Evolutionary conservation across 2,888 invertebrate species (phyloP), one percentile per base, ranked within the genome.

Genomic region (Carabus problematicus): DNA sequence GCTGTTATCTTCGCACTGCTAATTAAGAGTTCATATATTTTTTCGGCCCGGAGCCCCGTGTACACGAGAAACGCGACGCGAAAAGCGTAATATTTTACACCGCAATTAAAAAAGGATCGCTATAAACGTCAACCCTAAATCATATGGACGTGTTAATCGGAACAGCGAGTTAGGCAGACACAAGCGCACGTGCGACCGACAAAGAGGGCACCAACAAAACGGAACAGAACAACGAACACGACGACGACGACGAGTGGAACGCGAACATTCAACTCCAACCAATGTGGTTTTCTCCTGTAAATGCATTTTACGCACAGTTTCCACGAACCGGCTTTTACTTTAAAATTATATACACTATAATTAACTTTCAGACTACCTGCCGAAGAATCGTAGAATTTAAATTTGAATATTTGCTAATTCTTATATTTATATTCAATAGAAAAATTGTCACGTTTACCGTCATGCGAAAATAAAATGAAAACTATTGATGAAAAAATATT

Each of bases 21-120:
- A 79, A 79, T 79, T 79, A 79, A 77, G 77, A 76, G 76, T 76
- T 77, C 78, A 77, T 79, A 77, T 77, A 75, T 79, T 77, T 78
- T 76, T 69, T 62, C 40, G 55, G 61, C 69, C 52, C 41, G 55
- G 56, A 19, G 69, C 8, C 59, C 14, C 12, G 59, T 61, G 19
- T 16, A 18, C 16, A 56, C 66, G 49, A 49, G 66, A 72, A 71
- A 71, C 70, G 71, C 72, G 72, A 71, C 70, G 71, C 72, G 73
- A 73, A 74, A 74, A 72, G 73, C 72, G 74, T 70, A 73, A 75
- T 76, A 76, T 75, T 76, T 76, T 75, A 76, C 73, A 71, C 72
- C 70, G 74, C 76, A 75, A 76, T 76, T 76, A 76, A 76, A 76
- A 76, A 75, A 75, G 75, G 75, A 75, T 75, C 74, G 74, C 74